Percentiles rank a stretch among this genome's conserved stretches.
Evolutionary conservation across 2,888 invertebrate species (phyloP).

Genomic region (Callyntrura sp.): DNA sequence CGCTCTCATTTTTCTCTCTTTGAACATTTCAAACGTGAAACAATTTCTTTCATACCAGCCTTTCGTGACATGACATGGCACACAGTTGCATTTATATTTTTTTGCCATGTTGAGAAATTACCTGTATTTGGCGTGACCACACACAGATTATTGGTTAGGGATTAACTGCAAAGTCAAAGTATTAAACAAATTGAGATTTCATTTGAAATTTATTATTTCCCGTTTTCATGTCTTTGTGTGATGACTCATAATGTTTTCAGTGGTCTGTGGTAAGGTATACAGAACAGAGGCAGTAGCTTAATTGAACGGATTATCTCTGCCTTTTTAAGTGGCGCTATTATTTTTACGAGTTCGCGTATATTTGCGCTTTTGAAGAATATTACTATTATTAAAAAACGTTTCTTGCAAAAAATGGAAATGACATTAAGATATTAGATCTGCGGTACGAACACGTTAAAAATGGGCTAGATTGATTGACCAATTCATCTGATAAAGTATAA

Average conservation of each 20-base stretch:
- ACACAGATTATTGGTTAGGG: not conserved
- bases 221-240: not conserved
- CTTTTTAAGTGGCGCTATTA: not conserved
- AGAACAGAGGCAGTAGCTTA: not conserved
- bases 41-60: no score
- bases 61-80: no score
- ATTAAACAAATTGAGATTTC: not conserved
- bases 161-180: not conserved
- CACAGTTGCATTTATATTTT: no score
- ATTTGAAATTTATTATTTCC: not conserved
- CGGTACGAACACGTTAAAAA: no score
- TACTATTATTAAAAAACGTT: no score
- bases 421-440: not conserved
- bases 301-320: slow-evolving; percentile 14
- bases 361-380: no score
- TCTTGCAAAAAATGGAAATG: slow-evolving; percentile 20
- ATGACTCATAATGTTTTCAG: no score
- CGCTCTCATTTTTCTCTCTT: slow-evolving; percentile 41
- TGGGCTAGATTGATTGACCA: not conserved
- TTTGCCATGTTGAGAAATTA: not conserved
- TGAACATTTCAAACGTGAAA: not conserved
- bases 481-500: no score
- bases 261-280: no score
- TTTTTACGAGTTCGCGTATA: not conserved
- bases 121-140: slow-evolving; percentile 8